Conservation (phyloP, 1,140 invertebrate genomes). For the Venturia canescens region DNA sequence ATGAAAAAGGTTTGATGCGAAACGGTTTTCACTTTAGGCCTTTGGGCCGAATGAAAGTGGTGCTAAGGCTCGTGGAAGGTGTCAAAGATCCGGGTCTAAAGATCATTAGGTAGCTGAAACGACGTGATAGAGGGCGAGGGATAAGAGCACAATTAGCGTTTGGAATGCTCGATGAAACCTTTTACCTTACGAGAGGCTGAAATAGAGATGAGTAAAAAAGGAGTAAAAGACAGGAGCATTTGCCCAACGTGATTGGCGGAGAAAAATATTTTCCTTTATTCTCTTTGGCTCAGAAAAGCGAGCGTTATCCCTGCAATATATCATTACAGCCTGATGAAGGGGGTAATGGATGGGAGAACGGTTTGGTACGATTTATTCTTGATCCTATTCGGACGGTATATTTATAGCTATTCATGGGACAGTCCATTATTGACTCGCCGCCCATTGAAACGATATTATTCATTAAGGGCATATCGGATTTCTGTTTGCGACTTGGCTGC, state of each 20-base stretch:
- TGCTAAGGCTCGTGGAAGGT: background rate
- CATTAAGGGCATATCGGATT: too few species aligned
- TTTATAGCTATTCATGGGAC: too few species aligned
- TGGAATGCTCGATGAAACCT: constrained; percentile 25
- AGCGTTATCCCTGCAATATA: background rate
- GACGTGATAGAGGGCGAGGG: background rate
- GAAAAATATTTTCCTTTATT: constrained; percentile 24
- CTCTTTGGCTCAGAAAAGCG: background rate
- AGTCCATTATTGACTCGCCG: too few species aligned
- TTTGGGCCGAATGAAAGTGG: constrained; percentile 3
- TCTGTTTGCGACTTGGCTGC: too few species aligned
- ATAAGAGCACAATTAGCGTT: constrained; percentile 45
- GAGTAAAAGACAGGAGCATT: constrained; percentile 9
- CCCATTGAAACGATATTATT: too few species aligned
- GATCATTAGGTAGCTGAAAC: background rate
- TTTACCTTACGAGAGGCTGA: background rate
- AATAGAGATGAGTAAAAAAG: background rate
- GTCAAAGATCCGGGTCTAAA: background rate
- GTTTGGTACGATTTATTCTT: background rate
- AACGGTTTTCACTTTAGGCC: background rate
- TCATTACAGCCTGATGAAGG: background rate
- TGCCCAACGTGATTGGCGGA: constrained; percentile 32
- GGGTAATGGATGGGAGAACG: background rate
- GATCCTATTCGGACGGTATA: too few species aligned
- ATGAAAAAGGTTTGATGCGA: background rate